Evolutionary conservation across 2,113 vertebrate species (phyloP), one percentile per base, ranked within the genome.

Genomic region (Hypomesus transpacificus): DNA sequence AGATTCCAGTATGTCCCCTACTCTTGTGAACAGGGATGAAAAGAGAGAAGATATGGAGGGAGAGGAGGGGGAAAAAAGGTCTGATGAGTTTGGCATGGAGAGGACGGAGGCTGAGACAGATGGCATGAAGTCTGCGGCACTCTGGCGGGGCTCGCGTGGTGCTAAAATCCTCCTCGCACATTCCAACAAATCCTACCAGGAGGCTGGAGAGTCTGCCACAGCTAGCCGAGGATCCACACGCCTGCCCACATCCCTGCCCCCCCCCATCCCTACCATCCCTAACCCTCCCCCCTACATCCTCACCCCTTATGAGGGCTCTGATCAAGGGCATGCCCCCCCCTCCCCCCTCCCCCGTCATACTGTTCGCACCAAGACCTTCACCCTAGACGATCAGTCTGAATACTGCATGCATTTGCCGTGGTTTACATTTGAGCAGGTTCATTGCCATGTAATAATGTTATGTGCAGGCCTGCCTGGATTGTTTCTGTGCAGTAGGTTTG

Each of bases 101-200:
- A 84, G 77, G 84, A 92, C 80, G 79, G 91, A 92, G 91, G 87
- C 89, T 90, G 92, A 91, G 91, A 93, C 92, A 93, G 92, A 93
- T 93, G 92, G 92, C 91, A 89, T 86, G 89, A 91, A 93, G 91
- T 93, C 91, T 93, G 91, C 89, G 73, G 87, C 88, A 89, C 91
- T 91, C 91, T 93, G 91, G 91, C 91, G 87, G 81, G 83, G 85
- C 85, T 90, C 85, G 84, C 88, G 83, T 92, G 91, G 91, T 91
- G 92, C 89, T 92, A 93, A 93, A 93, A 93, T 91, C 91, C 90
- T 92, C 87, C 89, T 93, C 91, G 91, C 91, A 91, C 91, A 93
- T 91, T 93, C 91, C 91, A 92, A 91, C 91, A 91, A 92, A 91
- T 92, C 91, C 88, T 90, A 92, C 86, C 89, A 92, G 91, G 91